Evolutionary conservation across 2,797 vertebrate genomes (phyloP), one percentile per base, ranked within the genome.

Genomic region (Ptychadena robeensis): DNA sequence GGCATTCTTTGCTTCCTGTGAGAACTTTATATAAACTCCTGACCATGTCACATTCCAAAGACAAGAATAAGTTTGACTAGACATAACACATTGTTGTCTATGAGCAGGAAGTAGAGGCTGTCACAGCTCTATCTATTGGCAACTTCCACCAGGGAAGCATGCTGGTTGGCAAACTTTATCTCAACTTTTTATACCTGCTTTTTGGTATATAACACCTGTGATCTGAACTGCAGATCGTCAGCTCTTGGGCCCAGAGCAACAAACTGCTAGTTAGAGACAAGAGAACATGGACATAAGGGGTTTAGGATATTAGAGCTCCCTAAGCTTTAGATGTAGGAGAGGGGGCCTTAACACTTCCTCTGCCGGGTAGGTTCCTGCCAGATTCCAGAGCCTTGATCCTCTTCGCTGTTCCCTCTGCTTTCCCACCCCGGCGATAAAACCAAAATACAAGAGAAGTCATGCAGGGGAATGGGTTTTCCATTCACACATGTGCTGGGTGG

Each of bases 161-260:
- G 37, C 3, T 9, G 18, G 18, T 7, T n/a, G 44, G 44, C 44
- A 53, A 22, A 53, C 44, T 1, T 8, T n/a, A n/a, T n/a, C n/a
- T n/a, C n/a, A n/a, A n/a, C n/a, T n/a, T n/a, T n/a, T n/a, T n/a
- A n/a, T n/a, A n/a, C n/a, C 44, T 0, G 18, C 44, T 18, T 48
- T 12, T 15, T 4, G 15, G 1, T 1, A 53, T 18, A 48, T 15
- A 28, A 8, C 28, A 59, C 48, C 27, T n/a, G 27, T 27, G 18
- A 72, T 25, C 2, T 28, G 2, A 22, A 53, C 7, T 14, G n/a
- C 28, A 57, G 80, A 82, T 28, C 69, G 72, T 75, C 40, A 82
- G 80, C 80, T 75, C 44, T 40, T 73, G 0, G 18, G 37, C 18
- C 25, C 63, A 31, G 35, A 59, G 7, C 40, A 31, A 53, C 44